These are phyloP conservation scores for Ectropis grisescens DNA, from an alignment of 1,140 invertebrate genomes.

Conservation along the genomic window DNA sequence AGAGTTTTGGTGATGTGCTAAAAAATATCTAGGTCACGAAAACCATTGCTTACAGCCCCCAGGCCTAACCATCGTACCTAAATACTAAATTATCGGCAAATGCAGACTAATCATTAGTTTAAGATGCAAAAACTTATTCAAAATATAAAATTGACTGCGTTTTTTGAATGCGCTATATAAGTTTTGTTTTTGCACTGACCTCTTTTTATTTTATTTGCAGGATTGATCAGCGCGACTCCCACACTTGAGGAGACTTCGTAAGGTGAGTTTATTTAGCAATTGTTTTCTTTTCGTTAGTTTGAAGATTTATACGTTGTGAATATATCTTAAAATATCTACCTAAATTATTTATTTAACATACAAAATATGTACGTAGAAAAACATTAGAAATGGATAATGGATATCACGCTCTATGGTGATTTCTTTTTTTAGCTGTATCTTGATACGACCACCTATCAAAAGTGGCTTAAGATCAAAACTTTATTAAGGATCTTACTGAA, in stretches of 20 bases:
- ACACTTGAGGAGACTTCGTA: slow-evolving; percentile 5
- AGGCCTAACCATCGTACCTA: slow-evolving; percentile 47
- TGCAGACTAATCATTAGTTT: slow-evolving; percentile 41
- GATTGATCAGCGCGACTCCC: slow-evolving; percentile 3
- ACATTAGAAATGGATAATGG: too few species aligned
- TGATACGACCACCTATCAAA: neutral
- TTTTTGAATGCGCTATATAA: slow-evolving; percentile 15
- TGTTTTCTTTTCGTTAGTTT: neutral
- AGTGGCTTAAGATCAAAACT: too few species aligned
- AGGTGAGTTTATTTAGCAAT: slow-evolving; percentile 18
- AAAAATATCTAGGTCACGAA: slow-evolving; percentile 63
- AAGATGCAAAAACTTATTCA: slow-evolving; percentile 31
- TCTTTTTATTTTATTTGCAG: slow-evolving; percentile 16
- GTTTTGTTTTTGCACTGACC: slow-evolving; percentile 6
- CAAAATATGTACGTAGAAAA: too few species aligned
- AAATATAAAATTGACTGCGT: slow-evolving; percentile 37
- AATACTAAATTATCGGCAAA: slow-evolving; percentile 56
- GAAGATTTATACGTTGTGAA: too few species aligned
- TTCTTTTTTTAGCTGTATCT: neutral
- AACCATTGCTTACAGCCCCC: slow-evolving; percentile 42
- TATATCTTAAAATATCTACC: too few species aligned
- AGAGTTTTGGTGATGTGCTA: slow-evolving; percentile 26
- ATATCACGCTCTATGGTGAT: neutral
- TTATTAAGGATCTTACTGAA: too few species aligned
- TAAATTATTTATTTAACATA: too few species aligned